Percentiles rank a stretch among this genome's conserved stretches.
phyloP scores from a whole-genome alignment of 2,113 vertebrate genomes.

The Excalfactoria chinensis region DNA sequence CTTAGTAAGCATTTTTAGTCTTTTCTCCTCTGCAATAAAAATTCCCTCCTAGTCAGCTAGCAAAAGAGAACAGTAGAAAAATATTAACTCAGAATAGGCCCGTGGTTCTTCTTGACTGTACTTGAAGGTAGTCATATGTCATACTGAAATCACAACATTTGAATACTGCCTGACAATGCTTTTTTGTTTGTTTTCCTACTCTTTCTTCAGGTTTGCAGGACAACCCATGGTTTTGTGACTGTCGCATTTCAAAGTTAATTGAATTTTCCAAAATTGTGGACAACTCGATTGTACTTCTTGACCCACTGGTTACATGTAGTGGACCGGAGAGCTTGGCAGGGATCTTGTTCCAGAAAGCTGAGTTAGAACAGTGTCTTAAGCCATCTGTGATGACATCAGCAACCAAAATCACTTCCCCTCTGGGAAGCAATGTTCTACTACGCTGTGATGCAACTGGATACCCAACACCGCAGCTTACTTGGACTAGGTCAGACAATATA shows the following conservation, averaged over 20 bases:
- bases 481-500: slow-evolving; percentile 82
- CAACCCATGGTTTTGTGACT: slow-evolving; percentile 97
- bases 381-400: slow-evolving; percentile 94
- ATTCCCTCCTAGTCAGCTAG: not conserved
- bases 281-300: slow-evolving; percentile 84
- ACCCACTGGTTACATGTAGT: slow-evolving; percentile 85
- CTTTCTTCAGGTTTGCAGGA: slow-evolving; percentile 89
- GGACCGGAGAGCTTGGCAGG: slow-evolving; percentile 89
- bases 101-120: not conserved
- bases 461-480: slow-evolving; percentile 89
- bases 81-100: not conserved
- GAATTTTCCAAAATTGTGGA: slow-evolving; percentile 88
- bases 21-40: not conserved
- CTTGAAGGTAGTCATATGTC: not conserved
- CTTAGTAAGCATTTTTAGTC: not conserved
- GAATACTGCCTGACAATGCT: not conserved
- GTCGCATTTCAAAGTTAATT: slow-evolving; percentile 92
- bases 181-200: not conserved
- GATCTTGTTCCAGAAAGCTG: slow-evolving; percentile 88
- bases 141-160: not conserved
- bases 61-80: not conserved
- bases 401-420: slow-evolving; percentile 90
- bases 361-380: slow-evolving; percentile 91
- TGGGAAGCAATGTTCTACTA: slow-evolving; percentile 93
- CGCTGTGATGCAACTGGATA: slow-evolving; percentile 91